Evolutionary conservation across 2,797 vertebrate genomes (phyloP).

Genomic region (Podarcis siculus): DNA sequence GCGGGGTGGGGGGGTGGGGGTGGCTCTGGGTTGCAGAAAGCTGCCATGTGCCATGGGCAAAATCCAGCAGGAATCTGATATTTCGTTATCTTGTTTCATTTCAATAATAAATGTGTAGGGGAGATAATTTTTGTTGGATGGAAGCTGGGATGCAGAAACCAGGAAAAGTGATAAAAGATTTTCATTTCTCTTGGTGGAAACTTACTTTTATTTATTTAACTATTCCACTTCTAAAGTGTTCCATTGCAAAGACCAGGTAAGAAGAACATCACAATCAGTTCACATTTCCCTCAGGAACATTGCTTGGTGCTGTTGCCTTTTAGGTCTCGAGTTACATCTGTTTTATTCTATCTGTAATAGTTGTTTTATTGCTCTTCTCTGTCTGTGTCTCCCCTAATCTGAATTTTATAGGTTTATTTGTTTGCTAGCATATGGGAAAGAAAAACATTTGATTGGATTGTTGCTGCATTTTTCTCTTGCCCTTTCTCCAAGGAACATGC

Average conservation of each 20-base stretch:
- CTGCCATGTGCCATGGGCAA: neutral
- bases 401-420: neutral
- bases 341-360: neutral
- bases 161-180: neutral
- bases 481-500: neutral
- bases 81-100: neutral
- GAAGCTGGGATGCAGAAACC: neutral
- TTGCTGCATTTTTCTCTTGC: neutral
- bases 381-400: neutral
- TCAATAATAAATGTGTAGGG: neutral
- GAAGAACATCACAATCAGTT: neutral
- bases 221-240: neutral
- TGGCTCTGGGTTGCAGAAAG: neutral
- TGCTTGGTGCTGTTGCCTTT: neutral
- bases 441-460: neutral
- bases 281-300: neutral
- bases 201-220: neutral
- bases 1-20: accelerated
- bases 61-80: neutral
- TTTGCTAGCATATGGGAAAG: neutral
- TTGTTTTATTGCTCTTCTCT: neutral
- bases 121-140: neutral
- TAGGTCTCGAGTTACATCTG: neutral
- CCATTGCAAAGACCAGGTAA: neutral
- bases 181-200: neutral